Evolutionary conservation across 2,888 invertebrate species (phyloP).

Genomic region (Acrobeloides nanus): DNA sequence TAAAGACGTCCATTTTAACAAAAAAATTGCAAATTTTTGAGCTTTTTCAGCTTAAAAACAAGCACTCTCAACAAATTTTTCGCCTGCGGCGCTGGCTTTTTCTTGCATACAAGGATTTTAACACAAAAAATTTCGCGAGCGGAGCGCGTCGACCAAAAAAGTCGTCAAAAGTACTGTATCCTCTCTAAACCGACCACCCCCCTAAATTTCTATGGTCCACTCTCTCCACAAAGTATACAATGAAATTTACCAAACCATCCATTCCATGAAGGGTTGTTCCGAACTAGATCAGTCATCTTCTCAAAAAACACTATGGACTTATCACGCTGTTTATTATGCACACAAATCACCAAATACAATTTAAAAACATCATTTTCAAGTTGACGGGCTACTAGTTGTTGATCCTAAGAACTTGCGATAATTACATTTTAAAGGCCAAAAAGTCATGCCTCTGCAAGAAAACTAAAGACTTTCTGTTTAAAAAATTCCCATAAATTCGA

Average conservation of each 20-base stretch:
- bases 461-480: constrained; percentile 33
- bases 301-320: constrained; percentile 39
- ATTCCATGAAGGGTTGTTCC: constrained; percentile 38
- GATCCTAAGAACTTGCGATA: constrained; percentile 21
- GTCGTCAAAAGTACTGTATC: too few species aligned
- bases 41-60: too few species aligned
- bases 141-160: too few species aligned
- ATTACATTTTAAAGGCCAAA: not conserved
- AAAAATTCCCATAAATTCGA: constrained; percentile 34
- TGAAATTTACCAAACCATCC: constrained; percentile 42
- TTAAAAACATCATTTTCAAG: constrained; percentile 78
- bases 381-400: constrained; percentile 57
- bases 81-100: too few species aligned
- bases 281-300: constrained; percentile 28
- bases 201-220: too few species aligned
- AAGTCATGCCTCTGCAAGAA: constrained; percentile 29
- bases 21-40: too few species aligned
- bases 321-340: constrained; percentile 72
- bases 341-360: constrained; percentile 79
- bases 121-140: too few species aligned
- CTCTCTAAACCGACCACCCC: too few species aligned
- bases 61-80: too few species aligned
- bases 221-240: too few species aligned
- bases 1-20: too few species aligned
- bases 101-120: too few species aligned